Percentiles rank a stretch among this genome's conserved stretches.
These are phyloP conservation scores for Podarcis lilfordi DNA, from an alignment of 2,797 vertebrate genomes.

Conservation along the genomic window DNA sequence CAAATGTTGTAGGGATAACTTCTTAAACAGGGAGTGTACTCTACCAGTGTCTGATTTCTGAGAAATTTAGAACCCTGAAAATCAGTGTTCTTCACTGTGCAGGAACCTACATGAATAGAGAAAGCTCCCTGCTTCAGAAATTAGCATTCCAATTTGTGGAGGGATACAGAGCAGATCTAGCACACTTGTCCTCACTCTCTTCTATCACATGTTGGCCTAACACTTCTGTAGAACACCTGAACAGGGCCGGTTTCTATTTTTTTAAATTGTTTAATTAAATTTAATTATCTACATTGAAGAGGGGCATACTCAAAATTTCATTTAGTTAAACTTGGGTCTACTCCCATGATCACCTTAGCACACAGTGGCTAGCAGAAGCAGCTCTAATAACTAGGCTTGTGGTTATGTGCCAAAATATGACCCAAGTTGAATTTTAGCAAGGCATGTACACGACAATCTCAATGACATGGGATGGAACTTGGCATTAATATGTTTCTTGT, in stretches of 20 bases:
- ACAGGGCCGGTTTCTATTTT: background rate
- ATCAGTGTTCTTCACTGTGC: background rate
- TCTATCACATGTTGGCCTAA: background rate
- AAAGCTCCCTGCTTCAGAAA: background rate
- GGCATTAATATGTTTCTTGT: background rate
- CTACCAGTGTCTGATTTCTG: background rate
- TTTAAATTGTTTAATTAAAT: background rate
- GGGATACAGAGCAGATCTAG: too few relatives aligned
- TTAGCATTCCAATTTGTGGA: too few relatives aligned
- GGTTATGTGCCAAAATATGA: background rate
- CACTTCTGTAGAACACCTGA: background rate
- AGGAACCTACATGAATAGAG: background rate
- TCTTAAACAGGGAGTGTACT: background rate
- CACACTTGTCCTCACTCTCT: background rate
- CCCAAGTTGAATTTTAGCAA: background rate
- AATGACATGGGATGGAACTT: background rate
- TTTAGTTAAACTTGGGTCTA: background rate
- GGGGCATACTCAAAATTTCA: background rate
- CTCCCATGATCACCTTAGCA: background rate
- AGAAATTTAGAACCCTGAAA: background rate
- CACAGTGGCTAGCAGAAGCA: background rate
- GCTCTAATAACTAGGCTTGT: background rate
- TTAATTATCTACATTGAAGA: background rate
- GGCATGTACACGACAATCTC: background rate
- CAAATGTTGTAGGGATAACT: background rate